Evolutionary conservation across 2,113 vertebrate species (phyloP).

Genomic region (Xenopus tropicalis): UCB_Xtro_10.0 CM004449.2:100162001-100162500

Average conservation of each 20-base stretch:
- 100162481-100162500: too few relatives aligned
- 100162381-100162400: not conserved
- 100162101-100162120: not conserved
- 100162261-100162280: constrained; percentile 52
- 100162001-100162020: constrained; percentile 41
- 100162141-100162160: constrained; percentile 59
- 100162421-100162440: not conserved
- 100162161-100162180: constrained; percentile 62
- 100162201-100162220: constrained; percentile 64
- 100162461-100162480: not conserved
- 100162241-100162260: constrained; percentile 56
- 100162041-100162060: constrained; percentile 23
- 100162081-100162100: not conserved
- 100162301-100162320: not conserved
- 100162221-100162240: constrained; percentile 56
- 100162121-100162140: constrained; percentile 28
- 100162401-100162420: not conserved
- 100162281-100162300: constrained; percentile 9
- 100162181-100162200: constrained; percentile 62
- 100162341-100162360: constrained; percentile 8
- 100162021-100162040: constrained; percentile 38
- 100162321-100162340: constrained; percentile 26
- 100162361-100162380: constrained; percentile 19
- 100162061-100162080: not conserved
- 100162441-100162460: not conserved